Evolutionary conservation across 2,888 invertebrate species (phyloP).

Genomic region (Hypsopygia costalis): DNA sequence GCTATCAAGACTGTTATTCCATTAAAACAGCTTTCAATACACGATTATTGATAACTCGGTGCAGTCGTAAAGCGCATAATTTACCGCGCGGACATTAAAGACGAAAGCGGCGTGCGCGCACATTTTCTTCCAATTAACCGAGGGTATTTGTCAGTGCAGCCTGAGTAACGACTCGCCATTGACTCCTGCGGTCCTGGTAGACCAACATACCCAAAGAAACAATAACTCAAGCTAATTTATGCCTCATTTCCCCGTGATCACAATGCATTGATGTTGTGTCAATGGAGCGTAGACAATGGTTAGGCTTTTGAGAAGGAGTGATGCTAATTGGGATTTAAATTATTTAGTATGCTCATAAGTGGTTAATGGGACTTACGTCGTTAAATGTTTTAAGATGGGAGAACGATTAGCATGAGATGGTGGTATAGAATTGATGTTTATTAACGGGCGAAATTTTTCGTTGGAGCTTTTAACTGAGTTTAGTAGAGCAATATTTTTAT

Average conservation of each 20-base stretch:
- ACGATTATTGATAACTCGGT: slow-evolving; percentile 55
- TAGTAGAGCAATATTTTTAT: no score
- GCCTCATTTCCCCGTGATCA: slow-evolving; percentile 31
- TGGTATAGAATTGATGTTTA: no score
- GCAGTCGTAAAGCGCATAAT: slow-evolving; percentile 59
- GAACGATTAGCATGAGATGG: no score
- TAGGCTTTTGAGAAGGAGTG: neutral
- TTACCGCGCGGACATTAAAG: slow-evolving; percentile 48
- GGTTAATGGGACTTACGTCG: neutral
- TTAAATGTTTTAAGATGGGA: no score
- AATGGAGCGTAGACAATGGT: neutral
- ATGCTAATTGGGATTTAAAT: neutral
- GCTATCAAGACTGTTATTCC: slow-evolving; percentile 18
- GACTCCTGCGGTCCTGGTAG: slow-evolving; percentile 24
- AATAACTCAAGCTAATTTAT: slow-evolving; percentile 40
- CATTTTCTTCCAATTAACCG: slow-evolving; percentile 60
- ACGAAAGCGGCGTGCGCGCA: slow-evolving; percentile 30
- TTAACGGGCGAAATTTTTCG: no score
- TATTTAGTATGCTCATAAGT: neutral
- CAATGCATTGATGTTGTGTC: slow-evolving; percentile 12
- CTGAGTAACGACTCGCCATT: slow-evolving; percentile 47
- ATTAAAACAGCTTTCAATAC: slow-evolving; percentile 48
- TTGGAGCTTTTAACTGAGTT: no score
- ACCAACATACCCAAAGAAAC: slow-evolving; percentile 16
- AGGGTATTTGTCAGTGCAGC: slow-evolving; percentile 53